Evolutionary conservation across 2,797 vertebrate species (phyloP).

Genomic region (Margarornis squamiger): DNA sequence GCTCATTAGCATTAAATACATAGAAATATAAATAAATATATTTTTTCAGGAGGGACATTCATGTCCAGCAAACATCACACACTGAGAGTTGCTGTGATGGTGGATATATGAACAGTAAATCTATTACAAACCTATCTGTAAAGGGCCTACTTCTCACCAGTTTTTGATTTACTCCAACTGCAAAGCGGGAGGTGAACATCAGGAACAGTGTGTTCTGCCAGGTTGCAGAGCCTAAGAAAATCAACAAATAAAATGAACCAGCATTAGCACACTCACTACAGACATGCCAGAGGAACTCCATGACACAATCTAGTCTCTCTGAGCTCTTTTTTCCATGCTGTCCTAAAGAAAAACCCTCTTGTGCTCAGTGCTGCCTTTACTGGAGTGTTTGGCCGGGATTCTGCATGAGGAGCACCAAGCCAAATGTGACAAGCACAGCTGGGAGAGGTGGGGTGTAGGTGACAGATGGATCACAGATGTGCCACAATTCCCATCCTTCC

Average conservation of each 20-base stretch:
- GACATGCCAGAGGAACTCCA: neutral
- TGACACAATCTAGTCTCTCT: neutral
- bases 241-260: neutral
- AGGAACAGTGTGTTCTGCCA: neutral
- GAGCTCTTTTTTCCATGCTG: neutral
- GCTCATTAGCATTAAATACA: neutral
- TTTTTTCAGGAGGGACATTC: neutral
- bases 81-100: neutral
- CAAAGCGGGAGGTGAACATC: neutral
- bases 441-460: neutral
- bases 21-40: neutral
- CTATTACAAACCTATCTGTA: neutral
- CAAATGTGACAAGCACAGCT: neutral
- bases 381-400: neutral
- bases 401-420: neutral
- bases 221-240: neutral
- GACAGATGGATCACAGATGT: neutral
- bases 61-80: neutral
- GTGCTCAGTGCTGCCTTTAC: neutral
- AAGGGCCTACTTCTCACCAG: neutral
- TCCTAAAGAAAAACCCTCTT: neutral
- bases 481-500: neutral
- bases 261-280: neutral
- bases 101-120: neutral
- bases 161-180: neutral